Evolutionary conservation across 2,888 invertebrate species (phyloP).

Genomic region (Frankliniella fusca): DNA sequence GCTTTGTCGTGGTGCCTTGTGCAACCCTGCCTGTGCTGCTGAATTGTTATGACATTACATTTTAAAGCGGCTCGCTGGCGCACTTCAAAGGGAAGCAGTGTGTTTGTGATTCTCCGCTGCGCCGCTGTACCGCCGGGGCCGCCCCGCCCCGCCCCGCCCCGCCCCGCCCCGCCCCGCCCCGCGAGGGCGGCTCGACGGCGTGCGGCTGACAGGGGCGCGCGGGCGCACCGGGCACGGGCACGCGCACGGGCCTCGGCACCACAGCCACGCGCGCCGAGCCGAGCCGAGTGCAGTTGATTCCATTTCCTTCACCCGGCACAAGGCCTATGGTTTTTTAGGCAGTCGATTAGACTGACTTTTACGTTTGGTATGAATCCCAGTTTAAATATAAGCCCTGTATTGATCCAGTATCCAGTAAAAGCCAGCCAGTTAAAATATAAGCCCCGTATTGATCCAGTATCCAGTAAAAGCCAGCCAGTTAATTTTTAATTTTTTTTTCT

Average conservation of each 20-base stretch:
- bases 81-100: conserved; percentile 24
- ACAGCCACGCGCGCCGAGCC: not conserved
- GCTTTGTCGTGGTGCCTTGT: not conserved
- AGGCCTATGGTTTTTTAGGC: no score
- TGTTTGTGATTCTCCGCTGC: conserved; percentile 22
- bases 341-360: no score
- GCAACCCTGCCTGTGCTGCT: not conserved
- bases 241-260: not conserved
- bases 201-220: not conserved
- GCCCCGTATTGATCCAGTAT: no score
- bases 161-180: not conserved
- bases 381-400: no score
- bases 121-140: not conserved
- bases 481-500: no score
- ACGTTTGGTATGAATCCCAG: no score
- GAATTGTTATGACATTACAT: conserved; percentile 26
- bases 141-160: not conserved
- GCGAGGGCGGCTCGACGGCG: not conserved
- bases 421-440: no score
- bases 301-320: no score
- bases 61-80: conserved; percentile 23
- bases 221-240: not conserved
- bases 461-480: no score
- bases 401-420: no score
- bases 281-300: no score